phyloP scores from a whole-genome alignment of 1,140 invertebrate species.

The Batillaria attramentaria region DNA sequence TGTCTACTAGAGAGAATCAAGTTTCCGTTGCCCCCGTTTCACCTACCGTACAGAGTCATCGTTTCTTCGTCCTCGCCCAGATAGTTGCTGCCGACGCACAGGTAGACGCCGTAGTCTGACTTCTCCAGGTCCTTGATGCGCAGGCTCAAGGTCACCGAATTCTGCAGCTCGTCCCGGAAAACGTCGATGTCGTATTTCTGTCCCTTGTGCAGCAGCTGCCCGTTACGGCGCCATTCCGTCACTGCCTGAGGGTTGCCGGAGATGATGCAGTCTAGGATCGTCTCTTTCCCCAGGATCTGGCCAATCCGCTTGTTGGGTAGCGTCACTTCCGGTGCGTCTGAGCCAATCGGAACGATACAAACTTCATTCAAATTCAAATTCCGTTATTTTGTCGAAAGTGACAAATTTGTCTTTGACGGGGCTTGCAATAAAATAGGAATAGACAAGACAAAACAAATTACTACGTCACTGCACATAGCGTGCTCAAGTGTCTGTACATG shows the following conservation, averaged over 20 bases:
- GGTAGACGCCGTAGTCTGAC: conserved; percentile 88
- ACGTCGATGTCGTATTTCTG: conserved; percentile 83
- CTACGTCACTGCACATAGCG: not conserved
- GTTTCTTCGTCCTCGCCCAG: conserved; percentile 88
- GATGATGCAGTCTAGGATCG: conserved; percentile 86
- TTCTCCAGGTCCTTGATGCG: conserved; percentile 83
- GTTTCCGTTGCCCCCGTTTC: not conserved
- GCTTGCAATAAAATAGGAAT: too few species aligned
- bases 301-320: conserved; percentile 56
- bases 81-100: conserved; percentile 92
- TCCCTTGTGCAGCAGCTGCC: conserved; percentile 74
- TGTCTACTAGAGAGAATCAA: not conserved
- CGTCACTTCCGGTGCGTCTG: conserved; percentile 63
- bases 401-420: too few species aligned
- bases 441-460: not conserved
- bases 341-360: conserved; percentile 25
- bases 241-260: conserved; percentile 90
- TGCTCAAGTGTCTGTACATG: too few species aligned
- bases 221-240: conserved; percentile 87
- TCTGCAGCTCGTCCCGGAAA: conserved; percentile 77
- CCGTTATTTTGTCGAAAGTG: too few species aligned
- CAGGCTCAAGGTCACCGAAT: conserved; percentile 88
- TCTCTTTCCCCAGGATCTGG: conserved; percentile 58
- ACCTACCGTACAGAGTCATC: conserved; percentile 87
- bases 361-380: too few species aligned